Evolutionary conservation across 1,140 invertebrate genomes (phyloP), one percentile per base, ranked within the genome.

Genomic region (Sweltsa coloradensis): DNA sequence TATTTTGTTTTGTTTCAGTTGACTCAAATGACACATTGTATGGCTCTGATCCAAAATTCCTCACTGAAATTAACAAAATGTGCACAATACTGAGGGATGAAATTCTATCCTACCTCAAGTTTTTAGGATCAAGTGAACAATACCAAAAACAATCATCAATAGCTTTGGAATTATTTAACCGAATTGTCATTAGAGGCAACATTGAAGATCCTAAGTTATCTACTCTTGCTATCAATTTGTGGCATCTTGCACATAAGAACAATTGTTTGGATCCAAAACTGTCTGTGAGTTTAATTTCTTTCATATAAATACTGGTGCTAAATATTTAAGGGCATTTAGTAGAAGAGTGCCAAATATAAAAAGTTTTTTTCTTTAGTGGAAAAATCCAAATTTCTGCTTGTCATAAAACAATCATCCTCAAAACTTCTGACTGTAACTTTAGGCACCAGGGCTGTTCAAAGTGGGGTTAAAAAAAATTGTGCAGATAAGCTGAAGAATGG

Each of bases 11-110:
- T 49, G 58, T 73, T 69, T 52, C 66, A 89, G 88, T 96, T 42
- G 83, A 95, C 60, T 91, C 91, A 2, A 97, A 97, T 64, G 91
- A 97, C 63, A 74, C 79, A 40, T 65, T 97, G n/a, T 96, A 96
- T 64, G 91, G 90, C 2, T 78, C 78, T 31, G 89, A 95, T 69
- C 73, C 78, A 22, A 86, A 91, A 64, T 96, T 90, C 64, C 67
- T 93, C 9, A 63, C 62, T 3, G 86, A 90, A 69, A 70, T 93
- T 0, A 81, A 90, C 54, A 79, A 77, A 56, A 79, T 93, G 53
- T 82, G 80, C 45, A 73, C 76, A 1, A 79, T 83, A 47, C 65
- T 95, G 37, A 64, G 93, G 7, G 79, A 85, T 53, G 81, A 89
- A 64, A 71, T 93, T 41, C 63, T 95, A 3, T 63, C 67, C 21